Evolutionary conservation across 1,140 invertebrate species (phyloP), one percentile per base, ranked within the genome.

Genomic region (Microplitis mediator): DNA sequence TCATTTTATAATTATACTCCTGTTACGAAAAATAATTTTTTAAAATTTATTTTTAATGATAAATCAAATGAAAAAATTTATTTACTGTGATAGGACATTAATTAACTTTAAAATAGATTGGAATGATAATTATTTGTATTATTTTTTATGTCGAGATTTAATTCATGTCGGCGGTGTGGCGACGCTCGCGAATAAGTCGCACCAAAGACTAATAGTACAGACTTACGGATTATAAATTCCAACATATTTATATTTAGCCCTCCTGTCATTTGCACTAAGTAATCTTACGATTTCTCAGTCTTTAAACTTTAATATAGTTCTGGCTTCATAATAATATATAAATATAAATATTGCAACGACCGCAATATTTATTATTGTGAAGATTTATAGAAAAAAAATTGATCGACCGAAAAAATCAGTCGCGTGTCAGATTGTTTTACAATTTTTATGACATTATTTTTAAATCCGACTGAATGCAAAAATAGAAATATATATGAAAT

Each of bases 91-190:
- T 63, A 73, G 69, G 60, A 76, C 64, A 75, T 78, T 67, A 72
- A 74, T 76, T 71, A 77, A 54, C 66, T 78, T 36, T 77, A 79
- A 81, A 81, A 81, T 81, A 81, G 78, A 80, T 65, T 77, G 62
- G 64, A 76, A 70, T 69, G 73, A 74, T 75, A 62, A 11, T n/a
- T 5, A 31, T 60, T 32, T 61, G 50, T 35, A 56, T 16, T 61
- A 34, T 54, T 60, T 45, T 56, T 45, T 9, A 11, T 45, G 39
- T 1, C 5, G 45, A 35, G 50, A 70, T 45, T 31, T 60, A 32
- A 60, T 69, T 16, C n/a, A 60, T 58, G 54, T 60, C 56, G 68
- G 54, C 35, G 60, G n/a, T 4, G n/a, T 8, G 58, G 8, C 58
- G 39, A 45, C 39, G 16, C 16, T 58, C 3, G 16, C 23, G 56